These are phyloP conservation scores for Rhagium mordax DNA, from an alignment of 2,888 invertebrate genomes.

Conservation along the genomic window DNA sequence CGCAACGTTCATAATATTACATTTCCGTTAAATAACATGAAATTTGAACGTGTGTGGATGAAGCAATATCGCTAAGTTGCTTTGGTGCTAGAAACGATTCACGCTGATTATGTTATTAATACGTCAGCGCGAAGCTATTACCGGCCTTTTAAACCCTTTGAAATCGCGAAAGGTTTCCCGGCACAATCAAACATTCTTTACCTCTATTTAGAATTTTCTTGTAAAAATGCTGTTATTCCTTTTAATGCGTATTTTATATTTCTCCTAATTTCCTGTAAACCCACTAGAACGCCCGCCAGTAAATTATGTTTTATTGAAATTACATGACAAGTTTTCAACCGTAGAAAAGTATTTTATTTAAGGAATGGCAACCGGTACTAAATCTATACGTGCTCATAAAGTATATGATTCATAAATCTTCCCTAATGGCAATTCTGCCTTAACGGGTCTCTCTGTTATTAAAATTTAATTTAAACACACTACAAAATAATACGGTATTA, in stretches of 20 bases:
- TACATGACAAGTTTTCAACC: conserved; percentile 14
- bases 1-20: no score
- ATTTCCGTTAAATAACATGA: background rate
- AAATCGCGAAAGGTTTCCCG: background rate
- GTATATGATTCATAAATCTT: conserved; percentile 20
- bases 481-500: conserved; percentile 16
- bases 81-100: background rate
- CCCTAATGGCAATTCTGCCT: conserved; percentile 18
- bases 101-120: background rate
- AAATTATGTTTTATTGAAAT: conserved; percentile 28
- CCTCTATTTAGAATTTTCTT: conserved; percentile 10
- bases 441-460: conserved; percentile 12
- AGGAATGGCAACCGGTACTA: conserved; percentile 14
- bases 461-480: conserved; percentile 21
- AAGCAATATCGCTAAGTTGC: background rate
- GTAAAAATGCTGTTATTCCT: conserved; percentile 17
- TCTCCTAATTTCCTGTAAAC: conserved; percentile 19
- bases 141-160: conserved; percentile 13
- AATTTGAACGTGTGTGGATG: background rate
- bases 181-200: conserved; percentile 6
- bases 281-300: background rate
- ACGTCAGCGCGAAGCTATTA: background rate
- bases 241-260: conserved; percentile 18
- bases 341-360: conserved; percentile 23
- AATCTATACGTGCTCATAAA: conserved; percentile 27